Base-by-base conservation (phyloP, 2,888 invertebrate species). In the Lasioglossum pauxillum region DNA sequence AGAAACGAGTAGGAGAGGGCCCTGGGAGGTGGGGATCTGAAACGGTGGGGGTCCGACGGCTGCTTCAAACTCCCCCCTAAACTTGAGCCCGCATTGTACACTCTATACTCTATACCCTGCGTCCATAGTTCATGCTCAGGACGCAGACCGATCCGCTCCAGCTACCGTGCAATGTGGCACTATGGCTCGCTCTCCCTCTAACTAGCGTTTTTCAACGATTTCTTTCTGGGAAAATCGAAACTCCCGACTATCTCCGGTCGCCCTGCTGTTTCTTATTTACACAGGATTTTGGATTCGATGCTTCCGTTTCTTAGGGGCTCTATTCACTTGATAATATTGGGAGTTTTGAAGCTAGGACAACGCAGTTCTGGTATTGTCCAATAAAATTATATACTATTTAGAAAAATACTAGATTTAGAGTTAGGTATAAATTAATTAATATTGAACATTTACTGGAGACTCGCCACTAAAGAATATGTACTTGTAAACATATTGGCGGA, bases 31-130 rank as follows among this genome's bases (percentile, higher is more conserved):
- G 82, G 83, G 82, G 79, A 73, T 44, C 80, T 57, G 74, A 64
- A 76, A 86, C 84, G 82, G 89, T 79, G 85, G 78, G 85, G 89
- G 87, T 84, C 86, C 88, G 84, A 81, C 88, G 84, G 85, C 85
- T 86, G 86, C 53, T 78, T 71, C 80, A 72, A 79, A 64, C 74
- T 76, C 83, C 75, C 85, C 78, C 75, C 80, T 83, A 71, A 71
- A 41, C 69, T 80, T 71, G 46, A 31, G 57, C 75, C 75, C 64
- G 72, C 35, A 49, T 19, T n/a, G 60, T 80, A 85, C 49, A 53
- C 57, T 80, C 27, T 53, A 60, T 72, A 60, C 46, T 80, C n/a
- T 46, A 53, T 72, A 83, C 78, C 67, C 67, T 78, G 72, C 19
- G 77, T 75, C 86, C 83, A 86, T 84, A 81, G 86, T 86, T 44